These are phyloP conservation scores for Megaptera novaeangliae DNA, from an alignment of 2,113 vertebrate genomes.

Conservation along the genomic window DNA sequence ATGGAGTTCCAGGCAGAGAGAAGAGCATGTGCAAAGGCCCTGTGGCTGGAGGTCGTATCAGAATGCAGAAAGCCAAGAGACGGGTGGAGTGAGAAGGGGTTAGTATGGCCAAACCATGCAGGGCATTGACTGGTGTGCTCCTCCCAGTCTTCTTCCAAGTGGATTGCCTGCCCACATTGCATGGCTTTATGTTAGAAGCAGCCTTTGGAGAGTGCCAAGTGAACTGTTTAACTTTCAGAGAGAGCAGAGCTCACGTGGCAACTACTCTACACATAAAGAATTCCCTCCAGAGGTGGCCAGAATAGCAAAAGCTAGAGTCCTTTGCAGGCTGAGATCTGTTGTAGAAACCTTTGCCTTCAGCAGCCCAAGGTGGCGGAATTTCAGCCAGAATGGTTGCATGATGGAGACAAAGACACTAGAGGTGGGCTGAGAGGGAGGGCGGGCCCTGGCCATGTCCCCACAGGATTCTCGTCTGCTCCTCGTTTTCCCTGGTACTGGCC, in stretches of 20 bases:
- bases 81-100: background rate
- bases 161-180: background rate
- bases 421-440: rapidly evolving
- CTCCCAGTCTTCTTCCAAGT: background rate
- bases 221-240: background rate
- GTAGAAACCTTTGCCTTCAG: background rate
- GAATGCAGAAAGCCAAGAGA: background rate
- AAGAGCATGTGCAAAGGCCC: background rate
- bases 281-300: background rate
- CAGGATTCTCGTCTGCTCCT: background rate
- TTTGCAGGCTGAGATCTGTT: background rate
- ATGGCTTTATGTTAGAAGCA: background rate
- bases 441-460: no score
- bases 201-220: background rate
- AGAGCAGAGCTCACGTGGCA: background rate
- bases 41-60: background rate
- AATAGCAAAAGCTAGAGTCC: background rate
- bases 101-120: background rate
- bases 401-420: background rate
- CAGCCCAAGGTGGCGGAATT: background rate
- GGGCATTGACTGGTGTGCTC: background rate
- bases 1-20: background rate
- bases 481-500: background rate
- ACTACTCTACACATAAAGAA: background rate
- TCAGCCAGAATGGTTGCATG: background rate